phyloP scores from a whole-genome alignment of 2,888 invertebrate genomes.

The Scaptomyza flava region DNA sequence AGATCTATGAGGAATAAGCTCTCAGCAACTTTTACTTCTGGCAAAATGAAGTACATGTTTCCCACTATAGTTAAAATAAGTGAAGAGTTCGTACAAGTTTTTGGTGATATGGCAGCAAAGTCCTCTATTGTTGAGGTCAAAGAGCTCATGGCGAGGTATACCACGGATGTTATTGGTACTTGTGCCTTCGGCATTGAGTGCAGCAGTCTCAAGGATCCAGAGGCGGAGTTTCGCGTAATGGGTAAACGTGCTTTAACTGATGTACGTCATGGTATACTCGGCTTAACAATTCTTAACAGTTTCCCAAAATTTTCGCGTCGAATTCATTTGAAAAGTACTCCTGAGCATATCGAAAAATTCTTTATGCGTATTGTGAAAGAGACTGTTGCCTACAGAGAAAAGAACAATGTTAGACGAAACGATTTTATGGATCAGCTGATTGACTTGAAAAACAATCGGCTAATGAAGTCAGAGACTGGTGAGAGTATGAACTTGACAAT shows the following conservation, averaged over 20 bases:
- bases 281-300: slow-evolving; percentile 45
- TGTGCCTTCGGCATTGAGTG: slow-evolving; percentile 85
- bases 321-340: slow-evolving; percentile 60
- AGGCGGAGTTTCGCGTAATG: slow-evolving; percentile 81
- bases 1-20: slow-evolving; percentile 84
- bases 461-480: slow-evolving; percentile 24
- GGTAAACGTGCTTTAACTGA: slow-evolving; percentile 60
- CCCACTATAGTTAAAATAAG: slow-evolving; percentile 72
- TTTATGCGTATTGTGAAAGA: slow-evolving; percentile 80
- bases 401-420: slow-evolving; percentile 81
- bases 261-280: slow-evolving; percentile 29
- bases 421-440: slow-evolving; percentile 85
- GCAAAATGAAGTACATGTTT: slow-evolving; percentile 85
- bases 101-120: slow-evolving; percentile 45
- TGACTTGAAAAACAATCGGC: slow-evolving; percentile 76
- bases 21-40: slow-evolving; percentile 85
- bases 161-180: slow-evolving; percentile 85
- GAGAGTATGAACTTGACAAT: slow-evolving; percentile 69
- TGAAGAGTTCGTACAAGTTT: slow-evolving; percentile 61
- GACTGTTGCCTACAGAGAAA: slow-evolving; percentile 81
- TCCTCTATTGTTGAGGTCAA: slow-evolving; percentile 68
- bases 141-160: slow-evolving; percentile 82
- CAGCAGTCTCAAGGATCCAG: slow-evolving; percentile 83
- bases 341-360: slow-evolving; percentile 73
- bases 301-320: slow-evolving; percentile 60